Evolutionary conservation across 2,797 vertebrate species (phyloP).

Genomic region (Denticeps clupeoides): DNA sequence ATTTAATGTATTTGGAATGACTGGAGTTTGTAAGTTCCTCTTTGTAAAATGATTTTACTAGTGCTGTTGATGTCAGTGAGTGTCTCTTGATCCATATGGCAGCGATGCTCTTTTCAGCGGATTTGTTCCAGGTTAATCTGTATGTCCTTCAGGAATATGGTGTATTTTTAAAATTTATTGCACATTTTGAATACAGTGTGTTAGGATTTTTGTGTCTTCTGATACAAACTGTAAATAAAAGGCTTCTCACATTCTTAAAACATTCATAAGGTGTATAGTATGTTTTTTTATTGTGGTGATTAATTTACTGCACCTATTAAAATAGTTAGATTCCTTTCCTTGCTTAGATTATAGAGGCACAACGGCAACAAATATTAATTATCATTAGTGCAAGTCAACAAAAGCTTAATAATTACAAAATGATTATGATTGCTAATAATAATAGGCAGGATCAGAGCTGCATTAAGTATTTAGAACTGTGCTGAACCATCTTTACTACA

Average conservation of each 20-base stretch:
- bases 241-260: constrained; percentile 83
- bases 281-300: not conserved
- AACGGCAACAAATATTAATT: too few species aligned
- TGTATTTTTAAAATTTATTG: constrained; percentile 79
- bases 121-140: constrained; percentile 45
- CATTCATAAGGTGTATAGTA: too few species aligned
- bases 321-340: too few species aligned
- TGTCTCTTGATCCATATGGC: not conserved
- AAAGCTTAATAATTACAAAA: too few species aligned
- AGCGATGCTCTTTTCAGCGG: constrained; percentile 1
- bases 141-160: not conserved
- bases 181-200: constrained; percentile 95
- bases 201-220: constrained; percentile 85
- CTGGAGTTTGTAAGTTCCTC: not conserved
- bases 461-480: too few species aligned
- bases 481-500: too few species aligned
- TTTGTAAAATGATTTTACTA: not conserved
- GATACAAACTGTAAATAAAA: constrained; percentile 95
- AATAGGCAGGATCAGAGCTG: too few species aligned
- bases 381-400: too few species aligned
- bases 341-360: too few species aligned
- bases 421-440: too few species aligned
- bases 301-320: too few species aligned
- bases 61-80: not conserved
- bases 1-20: constrained; percentile 1